Base-by-base conservation (phyloP, 2,113 vertebrate genomes). In the Hipposideros armiger region DNA sequence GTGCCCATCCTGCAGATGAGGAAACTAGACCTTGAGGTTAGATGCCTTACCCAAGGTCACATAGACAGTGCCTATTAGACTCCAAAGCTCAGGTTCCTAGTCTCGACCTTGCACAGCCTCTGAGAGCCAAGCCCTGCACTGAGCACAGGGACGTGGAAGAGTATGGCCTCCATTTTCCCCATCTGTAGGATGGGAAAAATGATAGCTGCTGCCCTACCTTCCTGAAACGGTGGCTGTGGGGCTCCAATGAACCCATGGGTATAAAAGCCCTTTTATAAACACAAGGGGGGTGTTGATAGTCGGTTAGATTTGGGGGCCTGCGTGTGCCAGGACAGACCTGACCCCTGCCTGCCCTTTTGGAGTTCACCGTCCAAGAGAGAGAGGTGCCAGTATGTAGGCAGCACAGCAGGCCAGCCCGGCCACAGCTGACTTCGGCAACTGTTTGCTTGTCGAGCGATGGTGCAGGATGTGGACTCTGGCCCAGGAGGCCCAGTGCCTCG, bases 1-100 rank as follows among this genome's bases (percentile, higher is more conserved):
- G 42, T 67, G 54, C 64, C 64, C 45, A 10, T 67, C 42, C 56
- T 73, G 64, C 67, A 66, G 94, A 20, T 24, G 16, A 87, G 69
- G 56, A 90, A 77, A 62, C 60, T 60, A 95, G 58, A 50, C 36
- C 5, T 62, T 24, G 15, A 76, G 50, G 76, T 83, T 20, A 28
- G 19, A 54, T 4, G 50, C 36, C 67, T 76, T 73, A 52, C 40
- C 74, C 95, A 95, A 94, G 94, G 67, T 96, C 85, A 85, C 62
- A 5, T 42, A 45, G 32, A 26, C 20, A 24, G 28, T 10, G 2
- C 24, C 26, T 73, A 20, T 24, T 54, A 60, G 77, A 69, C 40
- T 85, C 19, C 88, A 66, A 11, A 81, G 82, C 66, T 19, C 40
- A 6, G 70, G 47, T 45, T 54, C 69, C 54, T 54, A 30, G 17